These are phyloP conservation scores for Synergus gifuensis DNA, from an alignment of 2,888 invertebrate genomes.

Conservation along the genomic window DNA sequence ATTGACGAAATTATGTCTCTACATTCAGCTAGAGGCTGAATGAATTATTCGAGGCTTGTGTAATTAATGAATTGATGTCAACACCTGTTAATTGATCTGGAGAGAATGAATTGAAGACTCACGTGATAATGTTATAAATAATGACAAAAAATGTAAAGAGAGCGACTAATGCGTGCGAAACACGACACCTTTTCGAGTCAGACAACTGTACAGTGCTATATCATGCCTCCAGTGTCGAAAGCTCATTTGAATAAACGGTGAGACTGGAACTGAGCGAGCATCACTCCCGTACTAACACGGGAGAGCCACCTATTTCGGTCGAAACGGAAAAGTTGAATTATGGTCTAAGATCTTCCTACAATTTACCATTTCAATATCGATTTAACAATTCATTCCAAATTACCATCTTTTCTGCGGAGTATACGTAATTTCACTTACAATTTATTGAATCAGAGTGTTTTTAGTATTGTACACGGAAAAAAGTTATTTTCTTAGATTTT, in stretches of 20 bases:
- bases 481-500: too few species aligned
- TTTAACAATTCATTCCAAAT: not conserved
- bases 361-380: not conserved
- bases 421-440: not conserved
- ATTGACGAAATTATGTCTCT: too few species aligned
- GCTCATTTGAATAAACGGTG: slow-evolving; percentile 62
- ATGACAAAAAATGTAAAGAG: slow-evolving; percentile 10
- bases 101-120: slow-evolving; percentile 23
- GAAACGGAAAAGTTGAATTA: slow-evolving; percentile 26
- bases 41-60: not conserved
- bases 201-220: slow-evolving; percentile 46
- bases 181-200: slow-evolving; percentile 43
- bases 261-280: slow-evolving; percentile 43
- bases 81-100: slow-evolving; percentile 24
- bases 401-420: not conserved
- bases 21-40: too few species aligned
- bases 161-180: slow-evolving; percentile 41
- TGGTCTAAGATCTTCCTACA: not conserved
- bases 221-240: slow-evolving; percentile 58
- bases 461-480: too few species aligned
- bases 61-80: slow-evolving; percentile 38
- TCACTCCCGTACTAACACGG: slow-evolving; percentile 25
- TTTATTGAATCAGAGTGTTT: too few species aligned
- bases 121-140: slow-evolving; percentile 10
- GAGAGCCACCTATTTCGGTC: slow-evolving; percentile 45